Conservation (phyloP, 2,113 vertebrate genomes). For the Condylura cristata region DNA sequence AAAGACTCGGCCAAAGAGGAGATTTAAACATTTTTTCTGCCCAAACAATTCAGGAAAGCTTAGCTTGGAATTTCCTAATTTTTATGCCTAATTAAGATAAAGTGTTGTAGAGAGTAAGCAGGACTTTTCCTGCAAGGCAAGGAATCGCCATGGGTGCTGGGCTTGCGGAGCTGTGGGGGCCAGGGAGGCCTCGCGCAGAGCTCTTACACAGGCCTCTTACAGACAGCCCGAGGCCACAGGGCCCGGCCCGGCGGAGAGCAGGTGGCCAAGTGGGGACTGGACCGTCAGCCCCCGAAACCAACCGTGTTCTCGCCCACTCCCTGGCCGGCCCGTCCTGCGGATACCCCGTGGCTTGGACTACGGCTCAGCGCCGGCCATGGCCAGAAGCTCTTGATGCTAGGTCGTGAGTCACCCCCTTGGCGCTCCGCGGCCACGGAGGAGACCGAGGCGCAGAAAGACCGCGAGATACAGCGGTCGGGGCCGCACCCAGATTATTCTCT, state of each 20-base stretch:
- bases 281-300: background rate
- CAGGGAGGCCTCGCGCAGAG: background rate
- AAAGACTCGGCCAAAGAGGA: conserved; percentile 66
- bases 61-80: conserved; percentile 71
- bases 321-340: background rate
- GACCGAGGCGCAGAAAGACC: background rate
- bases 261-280: background rate
- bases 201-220: background rate
- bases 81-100: conserved; percentile 77
- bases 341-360: background rate
- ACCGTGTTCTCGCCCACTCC: background rate
- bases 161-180: background rate
- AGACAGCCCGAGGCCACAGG: background rate
- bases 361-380: background rate
- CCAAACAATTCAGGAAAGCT: conserved; percentile 63
- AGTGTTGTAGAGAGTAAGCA: background rate
- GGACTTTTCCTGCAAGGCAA: background rate
- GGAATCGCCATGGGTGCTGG: background rate
- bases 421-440: background rate
- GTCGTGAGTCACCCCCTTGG: rapidly evolving
- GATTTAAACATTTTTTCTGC: conserved; percentile 63
- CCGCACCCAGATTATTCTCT: background rate
- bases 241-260: background rate
- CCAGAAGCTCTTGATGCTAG: rapidly evolving
- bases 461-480: rapidly evolving